Base-by-base conservation (phyloP, 2,797 vertebrate genomes). In the Thamnophis elegans region DNA sequence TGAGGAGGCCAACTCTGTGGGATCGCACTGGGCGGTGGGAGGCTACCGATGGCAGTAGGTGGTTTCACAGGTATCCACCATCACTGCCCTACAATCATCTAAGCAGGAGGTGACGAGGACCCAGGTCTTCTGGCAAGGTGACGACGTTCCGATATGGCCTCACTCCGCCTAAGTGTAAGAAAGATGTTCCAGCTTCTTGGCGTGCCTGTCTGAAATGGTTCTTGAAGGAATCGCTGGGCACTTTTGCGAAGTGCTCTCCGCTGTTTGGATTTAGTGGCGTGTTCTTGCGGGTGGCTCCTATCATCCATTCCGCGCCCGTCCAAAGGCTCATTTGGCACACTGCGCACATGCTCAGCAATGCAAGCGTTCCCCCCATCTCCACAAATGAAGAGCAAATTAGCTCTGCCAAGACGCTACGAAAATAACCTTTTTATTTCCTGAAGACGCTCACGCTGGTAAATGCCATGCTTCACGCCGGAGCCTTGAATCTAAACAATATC, bases 401-500 rank as follows among this genome's bases (percentile, higher is more conserved):
- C 82, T 16, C 22, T 1, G 13, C 91, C 56, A 28, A 86, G 89
- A 95, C 18, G 55, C 94, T 92, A 96, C 91, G 96, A 96, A 96
- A 94, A 96, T 95, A 97, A 96, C 94, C 95, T 96, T 96, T 93
- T 60, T 96, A 93, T 90, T 93, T 93, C 92, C 92, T 89, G 95
- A 92, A 95, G 94, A 94, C 4, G 58, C 0, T 2, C 32, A 92
- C 94, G 88, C 93, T 96, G 97, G 96, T 96, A 96, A 97, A 96
- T 96, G 97, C 94, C 95, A 95, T 95, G 94, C 65, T 93, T 68
- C 47, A 55, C 95, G 97, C 94, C 94, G 91, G 96, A 97, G 96
- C 94, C 96, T 97, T 97, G 89, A 97, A 96, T 95, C 97, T 96
- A 95, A 96, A 96, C 91, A 90, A 96, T 94, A 96, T 97, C 94